A percentile compares a stretch with the other conserved stretches of the same genome.
phyloP scores from a whole-genome alignment of 1,140 invertebrate species.

The Homarus americanus region DNA sequence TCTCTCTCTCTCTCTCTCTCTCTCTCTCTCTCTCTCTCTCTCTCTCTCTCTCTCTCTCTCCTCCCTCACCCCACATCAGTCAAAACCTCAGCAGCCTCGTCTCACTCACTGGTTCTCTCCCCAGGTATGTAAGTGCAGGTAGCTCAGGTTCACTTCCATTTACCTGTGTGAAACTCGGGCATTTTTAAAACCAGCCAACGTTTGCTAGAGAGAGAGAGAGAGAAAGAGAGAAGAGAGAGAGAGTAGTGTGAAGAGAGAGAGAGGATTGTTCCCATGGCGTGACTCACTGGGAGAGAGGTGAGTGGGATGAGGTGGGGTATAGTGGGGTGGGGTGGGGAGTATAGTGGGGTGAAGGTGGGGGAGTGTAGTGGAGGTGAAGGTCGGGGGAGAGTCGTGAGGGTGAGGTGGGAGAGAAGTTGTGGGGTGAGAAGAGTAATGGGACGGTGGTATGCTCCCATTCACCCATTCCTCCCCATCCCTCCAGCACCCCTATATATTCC shows the following conservation, averaged over 20 bases:
- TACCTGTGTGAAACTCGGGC: neutral
- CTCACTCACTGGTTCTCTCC: neutral
- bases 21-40: neutral
- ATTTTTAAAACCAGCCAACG: neutral
- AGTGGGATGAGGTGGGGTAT: too few relatives aligned
- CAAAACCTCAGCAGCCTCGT: neutral
- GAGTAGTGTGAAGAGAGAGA: neutral
- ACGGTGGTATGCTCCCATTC: too few relatives aligned
- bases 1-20: neutral
- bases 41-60: neutral
- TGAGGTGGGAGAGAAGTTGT: neutral
- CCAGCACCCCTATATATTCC: too few relatives aligned
- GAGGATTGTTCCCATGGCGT: neutral
- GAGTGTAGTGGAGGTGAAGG: neutral
- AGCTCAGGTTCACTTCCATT: neutral
- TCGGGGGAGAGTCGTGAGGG: neutral
- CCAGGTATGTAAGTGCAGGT: neutral
- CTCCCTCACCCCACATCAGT: neutral
- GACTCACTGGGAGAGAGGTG: neutral
- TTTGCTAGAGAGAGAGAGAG: too few relatives aligned
- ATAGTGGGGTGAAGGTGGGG: too few relatives aligned
- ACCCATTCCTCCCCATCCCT: too few relatives aligned
- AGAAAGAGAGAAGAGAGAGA: neutral
- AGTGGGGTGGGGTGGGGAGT: too few relatives aligned
- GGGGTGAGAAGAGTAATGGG: constrained; percentile 8